Evolutionary conservation across 2,113 vertebrate species (phyloP).

Genomic region (Upupa epops): DNA sequence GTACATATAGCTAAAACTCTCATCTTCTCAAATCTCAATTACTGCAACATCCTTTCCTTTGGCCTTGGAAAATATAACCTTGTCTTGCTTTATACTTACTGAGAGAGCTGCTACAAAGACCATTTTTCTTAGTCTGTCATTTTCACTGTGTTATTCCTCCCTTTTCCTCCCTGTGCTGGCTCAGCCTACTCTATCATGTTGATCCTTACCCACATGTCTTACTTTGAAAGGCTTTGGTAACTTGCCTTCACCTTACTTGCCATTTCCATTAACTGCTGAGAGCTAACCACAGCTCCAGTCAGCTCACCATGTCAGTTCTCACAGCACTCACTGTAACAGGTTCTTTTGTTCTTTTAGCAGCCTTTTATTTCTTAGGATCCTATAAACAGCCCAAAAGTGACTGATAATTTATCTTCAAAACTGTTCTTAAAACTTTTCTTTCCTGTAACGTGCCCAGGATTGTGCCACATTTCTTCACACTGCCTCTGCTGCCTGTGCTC

Average conservation of each 20-base stretch:
- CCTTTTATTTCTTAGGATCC: background rate
- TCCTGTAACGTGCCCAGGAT: background rate
- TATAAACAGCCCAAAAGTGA: background rate
- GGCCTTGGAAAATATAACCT: slow-evolving; percentile 55
- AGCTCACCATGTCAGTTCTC: background rate
- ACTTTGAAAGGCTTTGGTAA: background rate
- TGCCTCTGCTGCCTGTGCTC: background rate
- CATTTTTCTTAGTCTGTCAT: slow-evolving; percentile 38
- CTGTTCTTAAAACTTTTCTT: background rate
- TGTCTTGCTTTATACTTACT: background rate
- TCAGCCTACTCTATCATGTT: background rate
- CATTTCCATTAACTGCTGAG: background rate
- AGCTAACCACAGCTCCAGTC: background rate
- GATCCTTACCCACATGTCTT: background rate
- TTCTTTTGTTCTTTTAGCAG: background rate
- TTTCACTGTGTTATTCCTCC: background rate
- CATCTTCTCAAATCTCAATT: slow-evolving; percentile 49
- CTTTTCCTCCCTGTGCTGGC: background rate
- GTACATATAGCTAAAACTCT: background rate
- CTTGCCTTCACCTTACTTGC: background rate
- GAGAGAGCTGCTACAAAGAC: background rate
- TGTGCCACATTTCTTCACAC: background rate
- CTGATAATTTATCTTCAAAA: background rate
- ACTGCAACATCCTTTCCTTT: slow-evolving; percentile 19
- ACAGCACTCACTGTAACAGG: background rate